Conservation (phyloP, 53 echinoderm and acorn worm genomes). For the Apostichopus leukothele region DNA sequence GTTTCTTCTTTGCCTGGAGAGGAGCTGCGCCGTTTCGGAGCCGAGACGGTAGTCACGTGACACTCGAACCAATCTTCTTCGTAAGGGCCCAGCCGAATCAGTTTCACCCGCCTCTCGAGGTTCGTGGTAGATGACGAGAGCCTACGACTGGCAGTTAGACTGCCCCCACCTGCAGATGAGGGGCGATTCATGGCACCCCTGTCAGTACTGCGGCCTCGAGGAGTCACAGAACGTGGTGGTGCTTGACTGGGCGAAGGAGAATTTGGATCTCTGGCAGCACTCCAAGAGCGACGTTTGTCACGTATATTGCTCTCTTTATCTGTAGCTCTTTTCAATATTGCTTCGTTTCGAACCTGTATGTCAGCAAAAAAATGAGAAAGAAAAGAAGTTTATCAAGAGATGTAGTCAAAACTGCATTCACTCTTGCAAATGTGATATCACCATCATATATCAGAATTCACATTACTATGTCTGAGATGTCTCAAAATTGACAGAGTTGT, state of each 20-base stretch:
- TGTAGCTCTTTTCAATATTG: constrained; percentile 62
- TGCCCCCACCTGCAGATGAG: constrained; percentile 40
- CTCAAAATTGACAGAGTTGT: too few species aligned
- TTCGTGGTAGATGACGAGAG: constrained; percentile 85
- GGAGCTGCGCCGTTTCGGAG: constrained; percentile 52
- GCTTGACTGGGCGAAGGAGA: constrained; percentile 57
- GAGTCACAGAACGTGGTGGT: constrained; percentile 49
- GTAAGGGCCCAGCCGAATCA: constrained; percentile 89
- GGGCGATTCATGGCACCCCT: constrained; percentile 48
- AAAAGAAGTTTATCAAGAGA: not conserved
- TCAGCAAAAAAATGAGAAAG: not conserved
- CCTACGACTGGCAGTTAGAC: constrained; percentile 69
- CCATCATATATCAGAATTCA: too few species aligned
- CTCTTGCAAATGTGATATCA: not conserved
- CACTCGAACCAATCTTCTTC: constrained; percentile 97
- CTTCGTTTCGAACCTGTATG: constrained; percentile 74
- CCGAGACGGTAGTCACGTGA: constrained; percentile 57
- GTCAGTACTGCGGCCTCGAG: constrained; percentile 79
- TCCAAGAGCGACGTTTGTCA: constrained; percentile 96
- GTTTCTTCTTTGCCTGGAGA: constrained; percentile 78
- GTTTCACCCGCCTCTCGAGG: constrained; percentile 78
- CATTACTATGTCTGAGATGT: too few species aligned
- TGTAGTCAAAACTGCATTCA: not conserved
- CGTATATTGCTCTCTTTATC: constrained; percentile 48
- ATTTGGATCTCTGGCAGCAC: constrained; percentile 67